Conservation (phyloP, 1,140 invertebrate genomes). For the Papilio helenus region DNA sequence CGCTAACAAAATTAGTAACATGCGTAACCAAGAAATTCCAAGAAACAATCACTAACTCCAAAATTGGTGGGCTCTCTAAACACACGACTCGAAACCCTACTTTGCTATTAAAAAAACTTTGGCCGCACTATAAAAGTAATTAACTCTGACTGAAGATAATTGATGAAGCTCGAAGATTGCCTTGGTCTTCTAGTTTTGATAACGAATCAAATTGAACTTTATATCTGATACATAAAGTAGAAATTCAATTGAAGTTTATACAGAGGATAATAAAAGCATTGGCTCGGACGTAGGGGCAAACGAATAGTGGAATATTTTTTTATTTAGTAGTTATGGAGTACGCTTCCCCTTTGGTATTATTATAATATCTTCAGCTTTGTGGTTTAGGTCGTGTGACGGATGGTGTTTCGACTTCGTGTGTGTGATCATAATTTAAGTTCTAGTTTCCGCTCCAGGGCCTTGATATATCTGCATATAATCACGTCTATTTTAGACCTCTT, state of each 20-base stretch:
- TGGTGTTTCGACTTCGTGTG: constrained; percentile 59
- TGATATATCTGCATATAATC: constrained; percentile 24
- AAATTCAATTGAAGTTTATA: constrained; percentile 39
- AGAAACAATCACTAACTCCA: constrained; percentile 58
- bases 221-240: constrained; percentile 42
- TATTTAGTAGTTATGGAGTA: constrained; percentile 48
- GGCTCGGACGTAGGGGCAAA: constrained; percentile 59
- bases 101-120: constrained; percentile 67
- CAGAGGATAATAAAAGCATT: constrained; percentile 61
- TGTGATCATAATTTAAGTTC: constrained; percentile 32
- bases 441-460: constrained; percentile 34
- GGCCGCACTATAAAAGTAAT: constrained; percentile 80
- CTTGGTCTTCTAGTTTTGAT: constrained; percentile 51
- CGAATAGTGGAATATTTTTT: constrained; percentile 63
- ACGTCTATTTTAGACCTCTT: constrained; percentile 27
- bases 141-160: constrained; percentile 79
- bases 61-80: constrained; percentile 53
- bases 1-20: constrained; percentile 44
- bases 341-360: constrained; percentile 67
- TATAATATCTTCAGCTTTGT: constrained; percentile 77
- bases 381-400: constrained; percentile 65
- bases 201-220: constrained; percentile 43
- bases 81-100: constrained; percentile 47
- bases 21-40: constrained; percentile 52
- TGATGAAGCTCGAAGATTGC: constrained; percentile 79